Evolutionary conservation across 2,888 invertebrate species (phyloP).

Genomic region (Parasteatoda lunata): DNA sequence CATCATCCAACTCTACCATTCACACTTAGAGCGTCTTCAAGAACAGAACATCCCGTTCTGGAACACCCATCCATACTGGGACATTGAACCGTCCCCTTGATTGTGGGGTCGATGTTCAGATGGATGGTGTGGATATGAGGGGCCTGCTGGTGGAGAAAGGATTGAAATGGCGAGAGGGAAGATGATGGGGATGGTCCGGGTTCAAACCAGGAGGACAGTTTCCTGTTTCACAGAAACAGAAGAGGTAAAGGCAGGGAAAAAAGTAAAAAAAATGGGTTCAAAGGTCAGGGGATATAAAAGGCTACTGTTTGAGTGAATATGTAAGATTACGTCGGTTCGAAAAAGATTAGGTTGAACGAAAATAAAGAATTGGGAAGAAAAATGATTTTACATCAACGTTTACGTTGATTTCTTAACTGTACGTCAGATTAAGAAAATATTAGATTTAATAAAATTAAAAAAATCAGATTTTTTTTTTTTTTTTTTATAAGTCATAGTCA

Average conservation of each 20-base stretch:
- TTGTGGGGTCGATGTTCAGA: slow-evolving; percentile 13
- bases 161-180: slow-evolving; percentile 53
- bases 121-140: not conserved
- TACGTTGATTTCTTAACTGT: too few species aligned
- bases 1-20: not conserved
- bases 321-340: too few species aligned
- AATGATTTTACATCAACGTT: too few species aligned
- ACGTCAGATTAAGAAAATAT: too few species aligned
- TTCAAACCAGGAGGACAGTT: slow-evolving; percentile 7
- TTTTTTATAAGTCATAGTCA: too few species aligned
- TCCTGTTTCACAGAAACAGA: slow-evolving; percentile 29
- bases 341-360: too few species aligned
- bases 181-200: slow-evolving; percentile 18
- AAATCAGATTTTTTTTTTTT: too few species aligned
- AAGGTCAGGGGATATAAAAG: not conserved
- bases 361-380: too few species aligned
- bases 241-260: slow-evolving; percentile 11
- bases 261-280: slow-evolving; percentile 3
- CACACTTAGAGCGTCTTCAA: not conserved
- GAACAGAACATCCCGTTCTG: not conserved
- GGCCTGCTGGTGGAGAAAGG: slow-evolving; percentile 6
- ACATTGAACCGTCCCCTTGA: slow-evolving; percentile 7
- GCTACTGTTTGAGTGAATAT: not conserved
- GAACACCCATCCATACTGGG: not conserved
- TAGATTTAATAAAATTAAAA: too few species aligned